These are phyloP conservation scores for Deroptyus accipitrinus DNA, from an alignment of 2,113 vertebrate genomes.

Conservation along the genomic window DNA sequence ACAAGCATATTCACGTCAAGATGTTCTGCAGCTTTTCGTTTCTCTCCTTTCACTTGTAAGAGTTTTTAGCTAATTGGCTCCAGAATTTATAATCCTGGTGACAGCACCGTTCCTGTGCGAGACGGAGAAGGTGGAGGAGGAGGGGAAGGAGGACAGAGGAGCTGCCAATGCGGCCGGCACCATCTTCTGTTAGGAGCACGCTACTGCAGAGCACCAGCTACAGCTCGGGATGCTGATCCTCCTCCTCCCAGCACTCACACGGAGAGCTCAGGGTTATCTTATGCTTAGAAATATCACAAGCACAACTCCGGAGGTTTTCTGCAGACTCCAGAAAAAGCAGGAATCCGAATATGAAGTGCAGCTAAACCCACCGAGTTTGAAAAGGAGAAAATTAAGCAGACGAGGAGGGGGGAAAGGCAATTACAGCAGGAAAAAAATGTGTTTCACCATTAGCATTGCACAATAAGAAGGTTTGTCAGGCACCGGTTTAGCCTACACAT, in stretches of 20 bases:
- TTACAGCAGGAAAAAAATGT: constrained; percentile 34
- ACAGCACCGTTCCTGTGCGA: constrained; percentile 34
- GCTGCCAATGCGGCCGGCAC: constrained; percentile 62
- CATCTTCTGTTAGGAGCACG: constrained; percentile 58
- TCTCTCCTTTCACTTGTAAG: constrained; percentile 39
- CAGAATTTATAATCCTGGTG: constrained; percentile 64
- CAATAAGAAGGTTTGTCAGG: constrained; percentile 76
- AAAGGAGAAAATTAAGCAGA: constrained; percentile 67
- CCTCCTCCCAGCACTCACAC: not conserved
- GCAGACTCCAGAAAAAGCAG: constrained; percentile 46
- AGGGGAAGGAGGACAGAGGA: not conserved
- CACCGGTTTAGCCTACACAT: constrained; percentile 67
- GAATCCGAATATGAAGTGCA: constrained; percentile 42
- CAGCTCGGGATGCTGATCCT: not conserved
- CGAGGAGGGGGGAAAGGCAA: not conserved
- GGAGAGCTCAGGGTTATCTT: not conserved
- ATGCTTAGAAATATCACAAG: not conserved
- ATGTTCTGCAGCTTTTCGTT: constrained; percentile 23
- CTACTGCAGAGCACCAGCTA: constrained; percentile 39
- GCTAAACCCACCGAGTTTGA: constrained; percentile 41
- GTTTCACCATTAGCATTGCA: constrained; percentile 64
- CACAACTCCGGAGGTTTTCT: constrained; percentile 20
- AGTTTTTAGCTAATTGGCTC: constrained; percentile 67
- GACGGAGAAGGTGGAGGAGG: not conserved
- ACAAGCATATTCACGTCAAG: not conserved